A percentile compares a stretch with the other conserved stretches of the same genome.
Evolutionary conservation across 2,888 invertebrate species (phyloP).

Genomic region (Ditula angustiorana): DNA sequence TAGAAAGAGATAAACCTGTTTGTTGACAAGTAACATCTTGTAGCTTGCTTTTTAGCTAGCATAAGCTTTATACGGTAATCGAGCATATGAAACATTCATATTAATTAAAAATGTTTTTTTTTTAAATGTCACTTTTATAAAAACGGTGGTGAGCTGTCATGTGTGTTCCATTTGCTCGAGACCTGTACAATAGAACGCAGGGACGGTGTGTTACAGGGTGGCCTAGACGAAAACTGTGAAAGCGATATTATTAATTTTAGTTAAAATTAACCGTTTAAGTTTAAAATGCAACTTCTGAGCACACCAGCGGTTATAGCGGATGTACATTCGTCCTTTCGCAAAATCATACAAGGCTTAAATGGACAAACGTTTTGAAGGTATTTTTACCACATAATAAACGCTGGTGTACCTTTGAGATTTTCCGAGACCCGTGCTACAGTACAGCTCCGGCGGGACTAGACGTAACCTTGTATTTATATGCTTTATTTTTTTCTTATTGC

Average conservation of each 20-base stretch:
- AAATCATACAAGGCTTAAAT: too few relatives aligned
- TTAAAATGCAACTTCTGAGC: neutral
- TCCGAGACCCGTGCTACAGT: too few relatives aligned
- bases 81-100: too few relatives aligned
- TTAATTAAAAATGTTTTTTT: too few relatives aligned
- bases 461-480: neutral
- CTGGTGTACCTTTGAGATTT: neutral
- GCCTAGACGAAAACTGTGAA: constrained; percentile 19
- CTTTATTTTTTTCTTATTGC: neutral
- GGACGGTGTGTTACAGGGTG: constrained; percentile 26
- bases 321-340: neutral
- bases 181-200: constrained; percentile 6
- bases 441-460: neutral
- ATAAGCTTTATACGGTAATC: constrained; percentile 5
- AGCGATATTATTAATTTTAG: constrained; percentile 29
- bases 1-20: constrained; percentile 5
- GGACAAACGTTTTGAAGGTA: too few relatives aligned
- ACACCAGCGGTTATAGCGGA: neutral
- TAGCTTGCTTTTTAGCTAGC: neutral
- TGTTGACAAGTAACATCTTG: constrained; percentile 15
- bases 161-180: too few relatives aligned
- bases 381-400: too few relatives aligned
- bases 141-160: too few relatives aligned
- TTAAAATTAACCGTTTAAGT: constrained; percentile 18
- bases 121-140: too few relatives aligned